A percentile compares a stretch with the other conserved stretches of the same genome.
These are phyloP conservation scores for Nesogale talazaci DNA, from an alignment of 2,113 vertebrate species.

Conservation along the genomic window DNA sequence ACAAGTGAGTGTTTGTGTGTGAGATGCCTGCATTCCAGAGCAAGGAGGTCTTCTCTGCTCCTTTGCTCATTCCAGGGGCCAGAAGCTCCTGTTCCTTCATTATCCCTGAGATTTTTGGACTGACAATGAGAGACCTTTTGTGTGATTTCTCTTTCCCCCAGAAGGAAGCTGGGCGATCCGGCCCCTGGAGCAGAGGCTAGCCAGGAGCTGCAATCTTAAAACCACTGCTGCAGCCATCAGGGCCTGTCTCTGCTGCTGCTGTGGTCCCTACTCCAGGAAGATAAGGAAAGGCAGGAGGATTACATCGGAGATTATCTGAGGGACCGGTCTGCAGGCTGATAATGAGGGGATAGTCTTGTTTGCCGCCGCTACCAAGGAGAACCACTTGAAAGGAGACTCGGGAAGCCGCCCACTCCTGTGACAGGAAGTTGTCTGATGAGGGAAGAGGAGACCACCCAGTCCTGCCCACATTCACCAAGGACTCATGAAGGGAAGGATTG, in stretches of 20 bases:
- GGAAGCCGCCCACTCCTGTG: neutral
- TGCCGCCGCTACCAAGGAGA: neutral
- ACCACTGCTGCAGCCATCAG: too few relatives aligned
- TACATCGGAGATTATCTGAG: slow-evolving; percentile 18
- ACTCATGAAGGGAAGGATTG: too few relatives aligned
- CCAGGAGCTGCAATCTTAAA: too few relatives aligned
- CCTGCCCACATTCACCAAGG: neutral
- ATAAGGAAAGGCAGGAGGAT: neutral
- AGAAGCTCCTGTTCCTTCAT: neutral
- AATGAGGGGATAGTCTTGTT: neutral
- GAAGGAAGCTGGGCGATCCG: neutral
- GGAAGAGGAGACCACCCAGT: neutral
- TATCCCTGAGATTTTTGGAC: neutral
- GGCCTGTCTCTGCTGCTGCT: neutral
- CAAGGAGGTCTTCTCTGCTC: neutral
- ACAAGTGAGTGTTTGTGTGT: neutral
- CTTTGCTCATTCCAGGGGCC: neutral
- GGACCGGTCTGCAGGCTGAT: neutral
- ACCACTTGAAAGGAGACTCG: slow-evolving; percentile 1
- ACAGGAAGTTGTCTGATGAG: neutral
- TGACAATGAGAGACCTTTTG: neutral
- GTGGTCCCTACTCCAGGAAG: neutral
- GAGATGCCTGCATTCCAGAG: neutral
- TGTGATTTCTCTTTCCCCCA: neutral
- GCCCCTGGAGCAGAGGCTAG: neutral